Evolutionary conservation across 2,113 vertebrate species (phyloP), one percentile per base, ranked within the genome.

Genomic region (Enhydra lutris): DNA sequence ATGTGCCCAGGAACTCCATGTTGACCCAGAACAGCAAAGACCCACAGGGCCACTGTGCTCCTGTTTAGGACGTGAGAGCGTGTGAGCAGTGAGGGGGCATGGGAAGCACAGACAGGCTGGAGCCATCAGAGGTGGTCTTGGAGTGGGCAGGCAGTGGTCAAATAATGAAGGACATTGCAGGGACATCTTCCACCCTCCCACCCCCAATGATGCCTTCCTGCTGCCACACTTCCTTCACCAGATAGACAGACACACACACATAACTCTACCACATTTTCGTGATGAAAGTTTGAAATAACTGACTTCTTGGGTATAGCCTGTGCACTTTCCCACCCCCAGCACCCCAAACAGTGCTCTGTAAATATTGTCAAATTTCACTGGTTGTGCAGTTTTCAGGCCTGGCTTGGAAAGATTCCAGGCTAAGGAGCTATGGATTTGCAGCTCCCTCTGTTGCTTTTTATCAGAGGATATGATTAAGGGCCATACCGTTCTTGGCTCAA

Each of bases 11-110:
- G 52, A 34, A 10, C 10, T 61, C 34, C 17, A 11, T 4, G 3
- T 63, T 63, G 31, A 76, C 34, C 21, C 65, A 36, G 23, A 31
- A 29, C 15, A 11, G 6, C 3, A 6, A 36, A 61, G 14, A 6
- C n/a, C 39, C 55, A 4, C 15, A 61, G 29, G 42, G 52, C 36
- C 31, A 2, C 79, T 65, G 45, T 36, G 36, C 17, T 69, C 52
- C 52, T 23, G 7, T 57, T 23, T 63, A 4, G 17, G 31, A 11
- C 0, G 0, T 29, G 31, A 79, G 31, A 39, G 42, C 2, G 1
- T 7, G 24, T 65, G 45, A 45, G 89, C 29, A 34, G 78, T 17
- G 50, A 63, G 55, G 39, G 4, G 34, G 67, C 31, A 36, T 0
- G 13, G 24, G 57, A 36, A 57, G 55, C 50, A 55, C n/a, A 50